These are phyloP conservation scores for Osmerus mordax DNA, from an alignment of 2,113 vertebrate species.

Conservation along the genomic window DNA sequence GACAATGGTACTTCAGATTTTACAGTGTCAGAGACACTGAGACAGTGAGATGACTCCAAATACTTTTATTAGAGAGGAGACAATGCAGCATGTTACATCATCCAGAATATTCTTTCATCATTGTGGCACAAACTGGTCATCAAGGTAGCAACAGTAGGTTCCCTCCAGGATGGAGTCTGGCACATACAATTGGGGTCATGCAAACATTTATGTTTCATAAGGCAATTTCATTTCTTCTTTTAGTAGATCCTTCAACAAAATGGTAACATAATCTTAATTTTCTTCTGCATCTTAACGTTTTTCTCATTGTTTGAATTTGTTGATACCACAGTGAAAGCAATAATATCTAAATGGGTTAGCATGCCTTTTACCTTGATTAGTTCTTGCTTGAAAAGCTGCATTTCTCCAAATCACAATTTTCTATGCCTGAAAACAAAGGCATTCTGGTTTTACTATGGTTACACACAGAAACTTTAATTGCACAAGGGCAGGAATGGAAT, in stretches of 20 bases:
- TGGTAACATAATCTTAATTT: neutral
- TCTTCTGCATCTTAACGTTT: conserved; percentile 2
- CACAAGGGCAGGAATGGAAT: conserved; percentile 7
- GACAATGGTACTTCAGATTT: no score
- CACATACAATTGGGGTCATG: neutral
- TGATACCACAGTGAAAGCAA: conserved; percentile 12
- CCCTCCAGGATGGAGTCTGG: no score
- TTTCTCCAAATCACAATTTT: conserved; percentile 19
- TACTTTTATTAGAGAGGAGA: no score
- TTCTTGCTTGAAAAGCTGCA: conserved; percentile 8
- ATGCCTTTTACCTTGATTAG: conserved; percentile 27
- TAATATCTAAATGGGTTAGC: conserved; percentile 16
- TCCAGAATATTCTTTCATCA: neutral
- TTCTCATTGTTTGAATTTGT: neutral
- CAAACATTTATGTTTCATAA: neutral
- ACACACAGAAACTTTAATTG: conserved; percentile 18
- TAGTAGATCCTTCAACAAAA: neutral
- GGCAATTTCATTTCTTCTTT: neutral
- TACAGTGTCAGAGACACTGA: no score
- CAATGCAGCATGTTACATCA: neutral
- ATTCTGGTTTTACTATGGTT: neutral
- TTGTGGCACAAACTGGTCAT: no score
- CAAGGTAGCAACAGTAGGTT: no score
- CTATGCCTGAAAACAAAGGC: conserved; percentile 4
- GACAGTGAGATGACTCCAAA: no score